These are phyloP conservation scores for Cabera pusaria DNA, from an alignment of 2,888 invertebrate species.

Conservation along the genomic window DNA sequence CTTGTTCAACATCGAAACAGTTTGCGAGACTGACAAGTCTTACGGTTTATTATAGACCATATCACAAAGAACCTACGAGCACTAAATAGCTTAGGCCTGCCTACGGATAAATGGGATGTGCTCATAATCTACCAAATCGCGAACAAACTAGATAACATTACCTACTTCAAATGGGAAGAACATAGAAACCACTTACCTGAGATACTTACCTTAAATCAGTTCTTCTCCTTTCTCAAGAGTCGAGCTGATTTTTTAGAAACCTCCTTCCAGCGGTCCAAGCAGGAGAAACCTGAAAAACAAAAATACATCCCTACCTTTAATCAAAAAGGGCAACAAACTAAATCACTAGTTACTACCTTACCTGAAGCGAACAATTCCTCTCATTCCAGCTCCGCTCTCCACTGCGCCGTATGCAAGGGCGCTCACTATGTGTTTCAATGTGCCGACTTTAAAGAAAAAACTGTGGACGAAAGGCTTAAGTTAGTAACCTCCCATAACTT, in stretches of 20 bases:
- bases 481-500: background rate
- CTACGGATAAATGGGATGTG: slow-evolving; percentile 29
- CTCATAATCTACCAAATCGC: slow-evolving; percentile 26
- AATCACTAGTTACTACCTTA: background rate
- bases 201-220: slow-evolving; percentile 15
- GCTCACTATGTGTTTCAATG: slow-evolving; percentile 12
- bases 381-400: background rate
- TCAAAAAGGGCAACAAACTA: background rate
- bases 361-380: background rate
- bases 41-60: slow-evolving; percentile 20
- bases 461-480: slow-evolving; percentile 1
- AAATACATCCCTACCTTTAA: background rate
- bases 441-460: slow-evolving; percentile 6
- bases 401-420: slow-evolving; percentile 6
- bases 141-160: slow-evolving; percentile 25
- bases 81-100: slow-evolving; percentile 26
- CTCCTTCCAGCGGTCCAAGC: background rate
- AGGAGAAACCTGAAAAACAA: slow-evolving; percentile 1
- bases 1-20: slow-evolving; percentile 22
- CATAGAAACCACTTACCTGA: too few species aligned
- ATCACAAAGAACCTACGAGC: slow-evolving; percentile 36
- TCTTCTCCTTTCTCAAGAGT: slow-evolving; percentile 14
- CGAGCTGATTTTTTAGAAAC: slow-evolving; percentile 24
- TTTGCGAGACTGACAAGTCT: slow-evolving; percentile 18
- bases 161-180: slow-evolving; percentile 30